Conservation (phyloP, 2,888 invertebrate species). For the Limnephilus marmoratus region DNA sequence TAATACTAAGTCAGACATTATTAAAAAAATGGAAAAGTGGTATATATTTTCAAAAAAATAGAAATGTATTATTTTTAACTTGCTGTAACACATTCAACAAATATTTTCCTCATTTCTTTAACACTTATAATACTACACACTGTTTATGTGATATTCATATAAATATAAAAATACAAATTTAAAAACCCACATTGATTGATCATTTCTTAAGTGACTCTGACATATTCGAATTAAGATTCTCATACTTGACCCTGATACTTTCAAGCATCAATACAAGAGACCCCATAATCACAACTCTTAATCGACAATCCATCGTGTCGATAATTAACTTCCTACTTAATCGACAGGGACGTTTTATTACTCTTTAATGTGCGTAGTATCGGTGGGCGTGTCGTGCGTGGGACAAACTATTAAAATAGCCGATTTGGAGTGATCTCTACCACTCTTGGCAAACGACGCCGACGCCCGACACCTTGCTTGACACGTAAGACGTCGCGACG, state of each 20-base stretch:
- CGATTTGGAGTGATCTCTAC: background rate
- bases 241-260: background rate
- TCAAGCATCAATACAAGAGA: background rate
- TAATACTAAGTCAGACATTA: too few species aligned
- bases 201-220: background rate
- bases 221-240: background rate
- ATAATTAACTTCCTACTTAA: slow-evolving; percentile 34
- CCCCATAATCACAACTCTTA: slow-evolving; percentile 2
- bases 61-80: too few species aligned
- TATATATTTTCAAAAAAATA: too few species aligned
- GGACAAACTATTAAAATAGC: slow-evolving; percentile 6
- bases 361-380: background rate
- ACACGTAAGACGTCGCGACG: slow-evolving; percentile 22
- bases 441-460: slow-evolving; percentile 29
- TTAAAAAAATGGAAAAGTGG: too few species aligned
- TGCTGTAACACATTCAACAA: too few species aligned
- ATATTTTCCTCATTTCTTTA: too few species aligned
- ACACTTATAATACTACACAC: too few species aligned
- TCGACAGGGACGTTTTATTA: slow-evolving; percentile 29
- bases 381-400: slow-evolving; percentile 22
- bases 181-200: background rate
- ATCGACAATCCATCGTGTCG: background rate
- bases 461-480: slow-evolving; percentile 20
- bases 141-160: too few species aligned
- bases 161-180: too few species aligned